A percentile compares a stretch with the other conserved stretches of the same genome.
Evolutionary conservation across 1,140 invertebrate genomes (phyloP).

Genomic region (Geopemphigus sp.): DNA sequence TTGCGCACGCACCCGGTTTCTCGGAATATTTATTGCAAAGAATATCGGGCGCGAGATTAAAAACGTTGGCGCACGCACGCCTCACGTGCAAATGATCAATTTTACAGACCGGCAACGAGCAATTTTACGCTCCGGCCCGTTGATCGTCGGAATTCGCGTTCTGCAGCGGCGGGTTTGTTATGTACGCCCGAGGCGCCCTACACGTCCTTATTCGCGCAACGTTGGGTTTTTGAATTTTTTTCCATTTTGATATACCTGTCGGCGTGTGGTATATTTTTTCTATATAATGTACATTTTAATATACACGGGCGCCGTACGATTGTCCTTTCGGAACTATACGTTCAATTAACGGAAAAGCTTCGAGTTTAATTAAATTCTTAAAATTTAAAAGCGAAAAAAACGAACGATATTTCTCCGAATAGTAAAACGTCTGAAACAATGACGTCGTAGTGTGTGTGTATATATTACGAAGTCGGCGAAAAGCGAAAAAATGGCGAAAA

Average conservation of each 20-base stretch:
- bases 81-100: constrained; percentile 12
- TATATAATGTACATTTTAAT: background rate
- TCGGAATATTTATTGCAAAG: background rate
- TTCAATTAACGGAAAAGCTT: too few species aligned
- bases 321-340: too few species aligned
- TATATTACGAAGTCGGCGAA: too few species aligned
- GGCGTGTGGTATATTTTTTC: background rate
- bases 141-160: background rate
- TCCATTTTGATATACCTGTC: background rate
- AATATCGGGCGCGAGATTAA: constrained; percentile 1
- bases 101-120: constrained; percentile 6
- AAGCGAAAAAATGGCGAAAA: background rate
- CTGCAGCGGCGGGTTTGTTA: too few species aligned
- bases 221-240: background rate
- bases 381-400: too few species aligned
- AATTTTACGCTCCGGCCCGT: constrained; percentile 28
- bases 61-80: background rate
- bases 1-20: too few species aligned
- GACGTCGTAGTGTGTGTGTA: too few species aligned
- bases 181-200: background rate
- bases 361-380: too few species aligned
- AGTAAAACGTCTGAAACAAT: too few species aligned
- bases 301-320: background rate
- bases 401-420: too few species aligned
- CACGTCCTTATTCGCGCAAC: too few species aligned